These are phyloP conservation scores for Sisyra terminalis DNA, from an alignment of 2,888 invertebrate genomes.

Conservation along the genomic window DNA sequence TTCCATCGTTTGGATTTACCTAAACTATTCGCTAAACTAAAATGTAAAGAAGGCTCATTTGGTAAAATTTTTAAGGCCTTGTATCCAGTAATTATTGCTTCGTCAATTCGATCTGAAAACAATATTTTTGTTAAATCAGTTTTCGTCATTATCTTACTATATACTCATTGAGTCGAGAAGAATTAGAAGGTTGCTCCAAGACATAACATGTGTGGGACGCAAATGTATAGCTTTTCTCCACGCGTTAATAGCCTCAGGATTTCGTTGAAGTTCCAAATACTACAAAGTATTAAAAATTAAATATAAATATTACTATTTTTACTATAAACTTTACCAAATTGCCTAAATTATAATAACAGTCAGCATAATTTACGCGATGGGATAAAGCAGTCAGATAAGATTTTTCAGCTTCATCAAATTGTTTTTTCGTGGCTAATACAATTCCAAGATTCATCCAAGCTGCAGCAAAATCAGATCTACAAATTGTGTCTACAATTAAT, in stretches of 20 bases:
- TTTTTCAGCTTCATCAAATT: constrained; percentile 50
- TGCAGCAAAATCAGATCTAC: constrained; percentile 72
- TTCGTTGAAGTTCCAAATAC: constrained; percentile 63
- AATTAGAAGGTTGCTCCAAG: constrained; percentile 87
- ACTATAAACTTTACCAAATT: constrained; percentile 52
- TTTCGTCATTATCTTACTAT: constrained; percentile 1
- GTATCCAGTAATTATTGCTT: constrained; percentile 53
- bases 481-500: too few species aligned
- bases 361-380: constrained; percentile 67
- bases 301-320: neutral
- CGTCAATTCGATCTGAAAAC: constrained; percentile 38
- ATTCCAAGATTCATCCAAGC: constrained; percentile 99
- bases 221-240: constrained; percentile 71
- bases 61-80: constrained; percentile 55
- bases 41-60: constrained; percentile 60
- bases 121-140: neutral
- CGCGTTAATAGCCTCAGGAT: constrained; percentile 55
- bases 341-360: constrained; percentile 89
- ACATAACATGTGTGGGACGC: constrained; percentile 61
- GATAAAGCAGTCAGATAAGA: constrained; percentile 69
- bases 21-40: constrained; percentile 74
- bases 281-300: constrained; percentile 24
- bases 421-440: constrained; percentile 58
- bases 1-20: constrained; percentile 66
- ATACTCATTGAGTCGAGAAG: constrained; percentile 48